A percentile compares a stretch with the other conserved stretches of the same genome.
Conservation (phyloP, 2,888 invertebrate species). For the Choreutis nemorana region DNA sequence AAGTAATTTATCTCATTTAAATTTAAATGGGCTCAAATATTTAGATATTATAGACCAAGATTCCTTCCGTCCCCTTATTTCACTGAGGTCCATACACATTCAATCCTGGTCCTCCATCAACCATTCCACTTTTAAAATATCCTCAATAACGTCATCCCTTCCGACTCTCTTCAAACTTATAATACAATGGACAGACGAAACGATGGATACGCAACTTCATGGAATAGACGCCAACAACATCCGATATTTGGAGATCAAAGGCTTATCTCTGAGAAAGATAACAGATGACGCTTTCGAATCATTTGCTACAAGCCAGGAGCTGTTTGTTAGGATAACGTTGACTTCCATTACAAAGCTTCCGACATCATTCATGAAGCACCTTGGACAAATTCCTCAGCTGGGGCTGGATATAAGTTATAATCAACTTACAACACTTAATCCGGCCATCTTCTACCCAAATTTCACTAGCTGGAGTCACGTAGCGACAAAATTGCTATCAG, state of each 20-base stretch:
- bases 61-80: conserved; percentile 75
- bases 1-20: conserved; percentile 75
- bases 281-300: conserved; percentile 81
- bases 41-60: conserved; percentile 79
- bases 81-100: conserved; percentile 73
- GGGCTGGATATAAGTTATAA: conserved; percentile 85
- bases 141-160: conserved; percentile 74
- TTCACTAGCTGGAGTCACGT: conserved; percentile 87
- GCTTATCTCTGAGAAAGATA: conserved; percentile 75
- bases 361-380: conserved; percentile 77
- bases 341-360: conserved; percentile 84
- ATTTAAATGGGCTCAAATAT: conserved; percentile 76
- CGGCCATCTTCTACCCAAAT: conserved; percentile 87
- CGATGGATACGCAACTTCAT: conserved; percentile 77
- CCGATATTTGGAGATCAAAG: conserved; percentile 81
- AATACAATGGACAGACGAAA: conserved; percentile 77
- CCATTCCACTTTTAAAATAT: conserved; percentile 71
- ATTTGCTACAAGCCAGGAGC: conserved; percentile 76
- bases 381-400: conserved; percentile 81
- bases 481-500: conserved; percentile 85
- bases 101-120: conserved; percentile 81
- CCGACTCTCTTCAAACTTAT: conserved; percentile 78
- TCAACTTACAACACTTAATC: conserved; percentile 78
- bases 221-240: conserved; percentile 82
- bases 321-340: conserved; percentile 78